Evolutionary conservation across 2,113 vertebrate genomes (phyloP).

Genomic region (Micronisus gabar): DNA sequence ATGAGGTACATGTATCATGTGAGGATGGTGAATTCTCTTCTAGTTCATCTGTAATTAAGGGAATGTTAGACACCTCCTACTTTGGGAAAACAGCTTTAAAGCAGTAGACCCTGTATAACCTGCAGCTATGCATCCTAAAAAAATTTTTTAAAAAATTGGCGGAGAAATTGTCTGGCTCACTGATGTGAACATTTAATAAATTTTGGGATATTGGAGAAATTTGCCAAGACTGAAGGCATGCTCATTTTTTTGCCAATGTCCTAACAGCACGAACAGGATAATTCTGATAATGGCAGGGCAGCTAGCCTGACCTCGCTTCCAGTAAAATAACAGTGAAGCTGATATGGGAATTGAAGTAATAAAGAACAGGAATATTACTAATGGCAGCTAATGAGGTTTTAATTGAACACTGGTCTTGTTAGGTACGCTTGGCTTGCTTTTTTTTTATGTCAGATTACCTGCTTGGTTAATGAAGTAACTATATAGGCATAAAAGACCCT

Average conservation of each 20-base stretch:
- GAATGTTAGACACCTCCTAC: neutral
- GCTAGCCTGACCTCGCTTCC: neutral
- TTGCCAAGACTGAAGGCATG: neutral
- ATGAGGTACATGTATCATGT: rapidly evolving
- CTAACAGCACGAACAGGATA: neutral
- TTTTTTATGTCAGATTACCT: neutral
- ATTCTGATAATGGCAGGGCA: neutral
- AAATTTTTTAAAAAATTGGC: neutral
- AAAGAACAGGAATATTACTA: neutral
- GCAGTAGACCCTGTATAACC: neutral
- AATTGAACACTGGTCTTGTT: neutral
- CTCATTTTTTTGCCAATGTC: neutral
- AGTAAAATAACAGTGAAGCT: neutral
- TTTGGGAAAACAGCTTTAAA: neutral
- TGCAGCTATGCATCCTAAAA: neutral
- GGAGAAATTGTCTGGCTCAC: neutral
- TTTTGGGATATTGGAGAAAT: neutral
- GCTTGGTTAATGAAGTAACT: neutral
- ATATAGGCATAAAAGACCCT: neutral
- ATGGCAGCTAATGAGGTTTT: neutral
- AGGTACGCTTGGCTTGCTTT: neutral
- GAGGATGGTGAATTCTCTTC: neutral
- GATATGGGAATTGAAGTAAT: neutral
- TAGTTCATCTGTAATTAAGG: neutral
- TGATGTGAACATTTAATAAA: neutral